phyloP scores from a whole-genome alignment of 2,797 vertebrate species.

The Artibeus lituratus region DNA sequence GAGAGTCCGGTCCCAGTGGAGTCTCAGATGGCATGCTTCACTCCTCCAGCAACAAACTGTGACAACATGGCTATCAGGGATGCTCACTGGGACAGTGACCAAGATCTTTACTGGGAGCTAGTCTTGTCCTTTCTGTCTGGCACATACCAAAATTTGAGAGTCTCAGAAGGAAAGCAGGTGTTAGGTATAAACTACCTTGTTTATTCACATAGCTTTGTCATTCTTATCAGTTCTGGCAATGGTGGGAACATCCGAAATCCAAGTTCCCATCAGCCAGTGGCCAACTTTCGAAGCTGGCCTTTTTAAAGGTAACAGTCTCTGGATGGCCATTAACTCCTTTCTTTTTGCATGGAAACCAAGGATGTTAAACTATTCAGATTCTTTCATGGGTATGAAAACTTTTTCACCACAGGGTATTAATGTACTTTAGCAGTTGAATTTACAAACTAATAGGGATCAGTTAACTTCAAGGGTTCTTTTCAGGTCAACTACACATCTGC shows the following conservation, averaged over 20 bases:
- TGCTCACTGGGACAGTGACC: not conserved
- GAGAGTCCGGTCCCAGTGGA: not conserved
- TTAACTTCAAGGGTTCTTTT: not conserved
- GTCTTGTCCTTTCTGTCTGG: not conserved
- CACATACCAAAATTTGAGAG: not conserved
- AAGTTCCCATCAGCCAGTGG: not conserved
- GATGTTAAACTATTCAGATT: not conserved
- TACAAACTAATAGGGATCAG: not conserved
- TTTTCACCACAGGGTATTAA: not conserved
- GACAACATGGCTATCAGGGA: not conserved
- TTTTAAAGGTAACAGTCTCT: not conserved
- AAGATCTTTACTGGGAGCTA: not conserved
- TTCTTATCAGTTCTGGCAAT: not conserved
- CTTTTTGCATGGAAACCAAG: not conserved
- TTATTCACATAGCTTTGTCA: not conserved
- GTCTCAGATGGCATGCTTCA: not conserved
- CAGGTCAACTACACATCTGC: not conserved
- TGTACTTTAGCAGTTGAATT: not conserved
- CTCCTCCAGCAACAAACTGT: not conserved
- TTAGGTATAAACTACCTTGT: not conserved
- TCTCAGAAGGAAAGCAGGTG: not conserved
- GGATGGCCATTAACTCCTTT: not conserved
- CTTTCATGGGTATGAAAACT: not conserved
- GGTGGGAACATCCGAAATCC: not conserved
- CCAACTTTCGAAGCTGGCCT: not conserved